phyloP scores from a whole-genome alignment of 2,113 vertebrate species.

The Periophthalmus modestus region DNA sequence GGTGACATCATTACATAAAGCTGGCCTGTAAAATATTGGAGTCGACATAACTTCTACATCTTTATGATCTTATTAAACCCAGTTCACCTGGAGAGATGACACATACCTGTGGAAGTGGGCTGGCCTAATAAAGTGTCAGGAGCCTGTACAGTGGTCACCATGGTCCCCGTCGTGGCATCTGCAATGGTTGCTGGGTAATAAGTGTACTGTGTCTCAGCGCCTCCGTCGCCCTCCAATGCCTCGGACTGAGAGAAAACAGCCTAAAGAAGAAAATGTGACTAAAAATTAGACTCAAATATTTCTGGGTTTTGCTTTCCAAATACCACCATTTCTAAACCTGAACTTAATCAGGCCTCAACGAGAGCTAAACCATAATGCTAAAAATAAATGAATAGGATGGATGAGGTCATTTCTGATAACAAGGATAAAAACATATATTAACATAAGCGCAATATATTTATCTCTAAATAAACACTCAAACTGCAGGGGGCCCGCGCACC shows the following conservation, averaged over 20 bases:
- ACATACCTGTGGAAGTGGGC: slow-evolving; percentile 73
- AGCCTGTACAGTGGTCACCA: slow-evolving; percentile 80
- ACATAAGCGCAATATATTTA: too few relatives aligned
- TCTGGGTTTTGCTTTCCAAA: neutral
- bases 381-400: too few relatives aligned
- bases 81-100: neutral
- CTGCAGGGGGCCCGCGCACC: too few relatives aligned
- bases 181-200: slow-evolving; percentile 81
- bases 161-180: slow-evolving; percentile 73
- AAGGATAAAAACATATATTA: too few relatives aligned
- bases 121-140: slow-evolving; percentile 78
- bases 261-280: slow-evolving; percentile 43
- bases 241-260: slow-evolving; percentile 81
- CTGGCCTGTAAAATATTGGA: slow-evolving; percentile 79
- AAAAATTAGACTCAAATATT: neutral
- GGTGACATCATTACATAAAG: slow-evolving; percentile 98
- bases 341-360: too few relatives aligned
- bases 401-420: too few relatives aligned
- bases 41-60: neutral
- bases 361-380: too few relatives aligned
- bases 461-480: too few relatives aligned
- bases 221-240: slow-evolving; percentile 72
- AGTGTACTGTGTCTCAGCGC: slow-evolving; percentile 78
- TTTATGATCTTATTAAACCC: neutral
- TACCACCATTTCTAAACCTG: too few relatives aligned